Conservation (phyloP, 2,113 vertebrate species). For the Oryzias celebensis region DNA sequence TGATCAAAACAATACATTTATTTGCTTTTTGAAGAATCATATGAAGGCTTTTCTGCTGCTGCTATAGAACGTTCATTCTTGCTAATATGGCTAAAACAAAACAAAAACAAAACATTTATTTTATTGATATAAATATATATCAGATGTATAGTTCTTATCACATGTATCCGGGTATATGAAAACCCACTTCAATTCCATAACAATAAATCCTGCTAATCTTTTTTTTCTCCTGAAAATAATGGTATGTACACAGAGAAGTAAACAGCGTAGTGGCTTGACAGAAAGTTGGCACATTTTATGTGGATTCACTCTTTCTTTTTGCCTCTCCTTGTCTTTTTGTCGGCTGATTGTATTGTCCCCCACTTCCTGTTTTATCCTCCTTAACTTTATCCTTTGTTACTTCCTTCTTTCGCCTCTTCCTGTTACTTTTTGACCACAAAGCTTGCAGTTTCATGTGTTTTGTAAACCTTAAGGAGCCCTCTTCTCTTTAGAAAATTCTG, state of each 20-base stretch:
- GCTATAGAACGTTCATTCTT: background rate
- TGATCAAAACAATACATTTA: background rate
- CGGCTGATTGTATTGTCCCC: slow-evolving; percentile 31
- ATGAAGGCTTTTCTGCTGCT: slow-evolving; percentile 2
- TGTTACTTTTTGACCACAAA: slow-evolving; percentile 60
- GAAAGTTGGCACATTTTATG: slow-evolving; percentile 24
- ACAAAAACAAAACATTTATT: background rate
- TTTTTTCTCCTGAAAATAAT: slow-evolving; percentile 15
- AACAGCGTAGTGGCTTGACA: slow-evolving; percentile 36
- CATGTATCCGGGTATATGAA: too few species aligned
- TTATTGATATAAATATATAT: background rate
- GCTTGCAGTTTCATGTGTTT: slow-evolving; percentile 54
- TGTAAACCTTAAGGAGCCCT: slow-evolving; percentile 64
- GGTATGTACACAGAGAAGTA: slow-evolving; percentile 18
- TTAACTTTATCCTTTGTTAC: slow-evolving; percentile 26
- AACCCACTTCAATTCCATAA: too few species aligned
- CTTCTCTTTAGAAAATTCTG: slow-evolving; percentile 56
- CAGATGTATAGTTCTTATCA: too few species aligned
- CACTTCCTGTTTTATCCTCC: slow-evolving; percentile 29
- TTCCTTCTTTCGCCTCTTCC: slow-evolving; percentile 39
- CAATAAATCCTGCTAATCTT: slow-evolving; percentile 12
- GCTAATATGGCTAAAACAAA: background rate
- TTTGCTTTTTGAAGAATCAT: background rate
- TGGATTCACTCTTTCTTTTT: background rate
- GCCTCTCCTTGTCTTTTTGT: slow-evolving; percentile 23